A percentile compares a stretch with the other conserved stretches of the same genome.
Evolutionary conservation across 2,113 vertebrate species (phyloP).

Genomic region (Mesitornis unicolor): DNA sequence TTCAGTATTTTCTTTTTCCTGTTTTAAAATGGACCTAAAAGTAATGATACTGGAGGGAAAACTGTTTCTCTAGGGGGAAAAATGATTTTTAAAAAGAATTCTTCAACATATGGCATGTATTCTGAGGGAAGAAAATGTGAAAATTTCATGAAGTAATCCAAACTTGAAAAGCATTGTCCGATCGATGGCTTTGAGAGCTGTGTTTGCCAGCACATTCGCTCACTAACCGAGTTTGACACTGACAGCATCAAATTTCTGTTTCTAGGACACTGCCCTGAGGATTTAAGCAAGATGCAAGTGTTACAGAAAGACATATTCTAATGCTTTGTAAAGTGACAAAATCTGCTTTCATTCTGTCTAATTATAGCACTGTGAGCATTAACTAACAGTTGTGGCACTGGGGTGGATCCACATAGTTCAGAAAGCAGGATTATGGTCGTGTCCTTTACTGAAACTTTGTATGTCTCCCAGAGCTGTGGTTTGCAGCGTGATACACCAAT

Average conservation of each 20-base stretch:
- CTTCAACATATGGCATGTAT: background rate
- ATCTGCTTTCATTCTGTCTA: background rate
- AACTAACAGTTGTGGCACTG: background rate
- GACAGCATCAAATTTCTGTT: background rate
- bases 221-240: background rate
- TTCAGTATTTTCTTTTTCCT: background rate
- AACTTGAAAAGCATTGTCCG: background rate
- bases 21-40: background rate
- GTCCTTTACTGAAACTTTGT: background rate
- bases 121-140: background rate
- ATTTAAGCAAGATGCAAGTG: background rate
- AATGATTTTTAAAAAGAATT: background rate
- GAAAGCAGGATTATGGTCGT: background rate
- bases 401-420: background rate
- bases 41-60: background rate
- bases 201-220: background rate
- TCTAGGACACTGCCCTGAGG: background rate
- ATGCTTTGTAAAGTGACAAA: background rate
- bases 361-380: background rate
- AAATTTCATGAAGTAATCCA: background rate
- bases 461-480: background rate
- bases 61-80: background rate
- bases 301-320: background rate
- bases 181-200: accelerated
- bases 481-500: background rate